Evolutionary conservation across 2,797 vertebrate genomes (phyloP), one percentile per base, ranked within the genome.

Genomic region (Anniella stebbinsi): DNA sequence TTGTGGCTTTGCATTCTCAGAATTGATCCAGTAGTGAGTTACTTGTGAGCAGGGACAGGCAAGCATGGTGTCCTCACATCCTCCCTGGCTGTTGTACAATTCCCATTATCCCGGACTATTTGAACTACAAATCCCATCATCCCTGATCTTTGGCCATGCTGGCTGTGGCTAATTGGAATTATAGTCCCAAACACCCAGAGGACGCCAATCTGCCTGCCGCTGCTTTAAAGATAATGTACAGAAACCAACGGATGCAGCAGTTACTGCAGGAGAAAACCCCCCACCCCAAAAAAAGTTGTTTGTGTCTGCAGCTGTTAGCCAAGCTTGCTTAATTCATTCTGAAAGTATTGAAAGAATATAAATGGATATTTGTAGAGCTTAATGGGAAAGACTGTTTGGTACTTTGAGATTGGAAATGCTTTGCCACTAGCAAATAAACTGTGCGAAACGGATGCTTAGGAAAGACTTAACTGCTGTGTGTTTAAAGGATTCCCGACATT

Each of bases 401-500:
- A 0, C 36, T 70, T 80, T 84, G 57, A 93, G 30, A 92, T 89
- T n/a, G 73, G 80, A 73, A 75, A 45, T 60, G 25, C 70, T 91
- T 45, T 88, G 38, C 0, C 80, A 84, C 36, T n/a, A 87, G 76
- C 1, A 75, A 23, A 90, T 2, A 82, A 60, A 45, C 80, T 92
- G 12, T 51, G 1, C 77, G 77, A 57, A 87, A 13, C 12, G 86
- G 33, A 28, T 0, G 48, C 36, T 76, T 93, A 66, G 66, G 85
- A 87, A 89, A 80, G 84, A 60, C 72, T 76, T 30, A 1, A 0
- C 6, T 88, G 73, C 25, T 77, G 81, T 90, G 81, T 88, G n/a
- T 89, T 90, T 77, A 66, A 77, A n/a, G 73, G 30, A 48, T 66
- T 77, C 30, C 86, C 38, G 13, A 30, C 57, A 4, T 25, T 36